Evolutionary conservation across 2,888 invertebrate species (phyloP).

Genomic region (Dysmachus trigonus): DNA sequence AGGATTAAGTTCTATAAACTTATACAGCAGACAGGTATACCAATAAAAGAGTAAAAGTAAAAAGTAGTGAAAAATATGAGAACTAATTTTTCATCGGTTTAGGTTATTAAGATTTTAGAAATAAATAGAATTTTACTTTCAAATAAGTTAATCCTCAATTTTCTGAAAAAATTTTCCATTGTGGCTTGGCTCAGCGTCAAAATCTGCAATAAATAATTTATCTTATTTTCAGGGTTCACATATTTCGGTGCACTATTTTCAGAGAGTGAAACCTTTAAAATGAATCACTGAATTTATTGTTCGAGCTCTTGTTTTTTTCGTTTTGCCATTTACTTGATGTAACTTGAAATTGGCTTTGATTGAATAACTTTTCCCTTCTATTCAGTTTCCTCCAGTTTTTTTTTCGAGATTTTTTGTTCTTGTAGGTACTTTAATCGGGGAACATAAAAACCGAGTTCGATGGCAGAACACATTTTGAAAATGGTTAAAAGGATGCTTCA

Average conservation of each 20-base stretch:
- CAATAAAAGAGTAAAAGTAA: no score
- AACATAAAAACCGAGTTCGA: not conserved
- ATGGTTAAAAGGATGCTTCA: not conserved
- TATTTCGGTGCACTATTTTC: not conserved
- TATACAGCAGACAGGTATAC: no score
- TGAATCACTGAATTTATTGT: not conserved
- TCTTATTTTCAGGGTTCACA: not conserved
- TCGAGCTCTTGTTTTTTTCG: not conserved
- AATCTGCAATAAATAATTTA: not conserved
- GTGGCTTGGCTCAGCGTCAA: not conserved
- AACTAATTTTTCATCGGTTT: no score
- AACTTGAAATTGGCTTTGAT: not conserved
- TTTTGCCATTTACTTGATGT: not conserved
- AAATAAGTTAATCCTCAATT: no score
- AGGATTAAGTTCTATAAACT: no score
- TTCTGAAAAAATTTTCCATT: no score
- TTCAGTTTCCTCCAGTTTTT: not conserved
- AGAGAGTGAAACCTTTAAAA: not conserved
- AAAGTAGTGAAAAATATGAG: no score
- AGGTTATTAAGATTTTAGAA: no score
- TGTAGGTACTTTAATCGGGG: not conserved
- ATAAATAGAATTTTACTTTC: no score
- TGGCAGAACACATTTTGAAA: not conserved
- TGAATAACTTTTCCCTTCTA: not conserved
- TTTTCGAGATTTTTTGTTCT: not conserved